phyloP scores from a whole-genome alignment of 2,797 vertebrate genomes.

The Babyrousa celebensis region DNA sequence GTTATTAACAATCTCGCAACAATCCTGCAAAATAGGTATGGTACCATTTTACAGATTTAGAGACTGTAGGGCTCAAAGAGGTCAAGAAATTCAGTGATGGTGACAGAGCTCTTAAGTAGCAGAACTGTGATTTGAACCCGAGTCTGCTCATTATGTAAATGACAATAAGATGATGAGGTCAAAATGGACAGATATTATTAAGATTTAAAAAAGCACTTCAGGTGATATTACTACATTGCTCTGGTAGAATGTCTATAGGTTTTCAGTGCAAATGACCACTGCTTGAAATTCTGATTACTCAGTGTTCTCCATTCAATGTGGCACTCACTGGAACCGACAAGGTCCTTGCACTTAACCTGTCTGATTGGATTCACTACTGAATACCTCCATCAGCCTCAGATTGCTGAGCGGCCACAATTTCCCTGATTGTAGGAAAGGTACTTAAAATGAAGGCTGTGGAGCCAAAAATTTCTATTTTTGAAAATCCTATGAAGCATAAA shows the following conservation, averaged over 20 bases:
- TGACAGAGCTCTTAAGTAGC: not conserved
- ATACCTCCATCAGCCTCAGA: not conserved
- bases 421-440: not conserved
- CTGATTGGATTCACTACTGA: not conserved
- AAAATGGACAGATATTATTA: not conserved
- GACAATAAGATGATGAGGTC: not conserved
- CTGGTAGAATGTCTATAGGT: not conserved
- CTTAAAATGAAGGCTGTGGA: constrained; percentile 44
- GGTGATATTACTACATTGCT: not conserved
- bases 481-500: constrained; percentile 52
- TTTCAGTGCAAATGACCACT: not conserved
- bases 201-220: not conserved
- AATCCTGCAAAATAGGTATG: not conserved
- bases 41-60: not conserved
- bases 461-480: constrained; percentile 33
- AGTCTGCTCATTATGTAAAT: not conserved
- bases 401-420: not conserved
- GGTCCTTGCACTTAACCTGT: not conserved
- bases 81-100: not conserved
- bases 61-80: not conserved
- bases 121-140: not conserved
- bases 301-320: not conserved
- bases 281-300: constrained; percentile 29
- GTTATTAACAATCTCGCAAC: not conserved
- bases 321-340: not conserved